Evolutionary conservation across 2,113 vertebrate species (phyloP).

Genomic region (Epinephelus lanceolatus): DNA sequence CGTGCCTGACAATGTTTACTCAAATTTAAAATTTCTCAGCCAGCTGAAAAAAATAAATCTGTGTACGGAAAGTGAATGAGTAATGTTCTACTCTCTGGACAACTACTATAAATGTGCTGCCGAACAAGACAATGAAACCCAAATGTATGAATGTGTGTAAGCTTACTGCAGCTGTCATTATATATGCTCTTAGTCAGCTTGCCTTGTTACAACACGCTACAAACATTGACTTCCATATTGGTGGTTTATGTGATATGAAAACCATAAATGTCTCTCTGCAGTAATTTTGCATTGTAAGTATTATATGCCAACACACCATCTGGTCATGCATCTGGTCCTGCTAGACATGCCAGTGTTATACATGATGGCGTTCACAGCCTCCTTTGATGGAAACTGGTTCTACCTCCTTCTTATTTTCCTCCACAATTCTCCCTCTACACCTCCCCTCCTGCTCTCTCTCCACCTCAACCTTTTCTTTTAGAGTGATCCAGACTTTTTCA

Average conservation of each 20-base stretch:
- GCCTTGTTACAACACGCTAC: conserved; percentile 31
- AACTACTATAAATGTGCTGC: neutral
- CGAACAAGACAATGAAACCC: conserved; percentile 26
- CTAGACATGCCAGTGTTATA: conserved; percentile 23
- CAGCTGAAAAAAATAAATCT: neutral
- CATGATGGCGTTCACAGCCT: conserved; percentile 19
- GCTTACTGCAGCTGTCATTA: conserved; percentile 7
- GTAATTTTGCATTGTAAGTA: conserved; percentile 61
- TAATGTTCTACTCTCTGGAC: neutral
- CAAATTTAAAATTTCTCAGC: conserved; percentile 1
- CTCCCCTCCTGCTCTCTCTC: neutral
- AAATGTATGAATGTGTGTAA: neutral
- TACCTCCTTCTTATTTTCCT: conserved; percentile 22
- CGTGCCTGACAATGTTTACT: neutral
- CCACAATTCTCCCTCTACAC: neutral
- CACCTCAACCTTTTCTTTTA: conserved; percentile 33
- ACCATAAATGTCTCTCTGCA: conserved; percentile 34
- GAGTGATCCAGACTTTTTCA: conserved; percentile 42
- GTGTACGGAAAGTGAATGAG: neutral
- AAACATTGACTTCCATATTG: conserved; percentile 49
- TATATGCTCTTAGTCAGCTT: conserved; percentile 29
- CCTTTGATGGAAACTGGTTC: conserved; percentile 47
- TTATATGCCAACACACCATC: conserved; percentile 56
- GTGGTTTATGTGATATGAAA: conserved; percentile 46
- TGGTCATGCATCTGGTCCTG: conserved; percentile 60